Evolutionary conservation across 1,140 invertebrate genomes (phyloP).

Genomic region (Drosophila rufa): DNA sequence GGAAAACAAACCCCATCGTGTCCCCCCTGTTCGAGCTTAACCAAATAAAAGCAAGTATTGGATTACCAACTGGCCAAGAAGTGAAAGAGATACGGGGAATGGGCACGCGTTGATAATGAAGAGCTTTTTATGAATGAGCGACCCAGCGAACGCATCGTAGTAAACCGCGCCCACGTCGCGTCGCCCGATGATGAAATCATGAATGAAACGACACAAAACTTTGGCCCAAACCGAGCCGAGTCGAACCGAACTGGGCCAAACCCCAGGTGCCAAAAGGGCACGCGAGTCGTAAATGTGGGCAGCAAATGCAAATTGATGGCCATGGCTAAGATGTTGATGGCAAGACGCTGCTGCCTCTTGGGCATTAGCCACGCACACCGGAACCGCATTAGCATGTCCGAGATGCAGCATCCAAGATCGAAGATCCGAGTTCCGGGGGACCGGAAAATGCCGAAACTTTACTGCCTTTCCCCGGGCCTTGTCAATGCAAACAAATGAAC

Average conservation of each 20-base stretch:
- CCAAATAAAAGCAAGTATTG: slow-evolving; percentile 77
- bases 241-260: slow-evolving; percentile 14
- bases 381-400: slow-evolving; percentile 77
- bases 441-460: slow-evolving; percentile 63
- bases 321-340: slow-evolving; percentile 58
- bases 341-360: slow-evolving; percentile 42
- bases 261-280: slow-evolving; percentile 79
- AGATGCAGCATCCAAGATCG: background rate
- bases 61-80: slow-evolving; percentile 45
- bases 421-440: slow-evolving; percentile 32
- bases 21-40: slow-evolving; percentile 43
- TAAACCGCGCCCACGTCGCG: slow-evolving; percentile 63
- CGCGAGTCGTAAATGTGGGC: slow-evolving; percentile 58
- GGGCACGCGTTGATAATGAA: slow-evolving; percentile 50
- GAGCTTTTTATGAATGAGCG: slow-evolving; percentile 64
- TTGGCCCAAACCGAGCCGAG: slow-evolving; percentile 6
- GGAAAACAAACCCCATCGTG: slow-evolving; percentile 3
- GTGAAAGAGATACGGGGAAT: slow-evolving; percentile 44
- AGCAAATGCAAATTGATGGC: slow-evolving; percentile 83
- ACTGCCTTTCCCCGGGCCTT: slow-evolving; percentile 29
- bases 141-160: slow-evolving; percentile 53
- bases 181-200: slow-evolving; percentile 68
- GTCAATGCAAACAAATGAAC: slow-evolving; percentile 78
- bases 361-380: slow-evolving; percentile 69
- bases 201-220: slow-evolving; percentile 52